These are phyloP conservation scores for Scaptomyza reducta DNA, from an alignment of 2,888 invertebrate genomes.

Conservation along the genomic window DNA sequence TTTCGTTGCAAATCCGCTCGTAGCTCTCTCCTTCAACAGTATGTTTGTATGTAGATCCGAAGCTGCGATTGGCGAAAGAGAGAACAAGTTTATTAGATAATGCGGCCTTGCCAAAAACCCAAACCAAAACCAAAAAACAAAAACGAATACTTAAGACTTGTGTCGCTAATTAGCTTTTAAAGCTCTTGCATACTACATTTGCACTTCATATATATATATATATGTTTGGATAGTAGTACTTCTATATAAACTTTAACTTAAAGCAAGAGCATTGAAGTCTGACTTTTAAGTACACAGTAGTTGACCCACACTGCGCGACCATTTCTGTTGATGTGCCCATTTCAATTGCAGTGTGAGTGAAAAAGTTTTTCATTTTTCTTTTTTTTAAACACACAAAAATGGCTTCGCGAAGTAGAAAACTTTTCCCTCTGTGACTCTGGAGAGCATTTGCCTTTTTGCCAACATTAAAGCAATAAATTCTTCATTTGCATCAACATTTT, in stretches of 20 bases:
- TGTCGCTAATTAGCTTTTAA: not conserved
- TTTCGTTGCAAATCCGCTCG: slow-evolving; percentile 15
- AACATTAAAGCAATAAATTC: not conserved
- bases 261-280: not conserved
- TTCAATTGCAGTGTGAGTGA: not conserved
- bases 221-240: not conserved
- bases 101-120: not conserved
- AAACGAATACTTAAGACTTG: not conserved
- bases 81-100: not conserved
- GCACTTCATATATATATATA: not conserved
- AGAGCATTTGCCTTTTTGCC: not conserved
- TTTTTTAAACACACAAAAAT: not conserved
- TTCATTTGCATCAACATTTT: not conserved
- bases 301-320: not conserved
- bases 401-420: not conserved
- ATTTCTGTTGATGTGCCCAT: slow-evolving; percentile 2
- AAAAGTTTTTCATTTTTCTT: not conserved
- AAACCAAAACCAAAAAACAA: not conserved
- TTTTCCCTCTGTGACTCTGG: not conserved
- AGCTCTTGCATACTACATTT: not conserved
- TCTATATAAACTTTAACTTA: not conserved
- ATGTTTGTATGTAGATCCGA: not conserved
- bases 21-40: not conserved
- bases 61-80: not conserved
- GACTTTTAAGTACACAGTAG: not conserved